These are phyloP conservation scores for Antheraea pernyi DNA, from an alignment of 1,140 invertebrate genomes.

Conservation along the genomic window DNA sequence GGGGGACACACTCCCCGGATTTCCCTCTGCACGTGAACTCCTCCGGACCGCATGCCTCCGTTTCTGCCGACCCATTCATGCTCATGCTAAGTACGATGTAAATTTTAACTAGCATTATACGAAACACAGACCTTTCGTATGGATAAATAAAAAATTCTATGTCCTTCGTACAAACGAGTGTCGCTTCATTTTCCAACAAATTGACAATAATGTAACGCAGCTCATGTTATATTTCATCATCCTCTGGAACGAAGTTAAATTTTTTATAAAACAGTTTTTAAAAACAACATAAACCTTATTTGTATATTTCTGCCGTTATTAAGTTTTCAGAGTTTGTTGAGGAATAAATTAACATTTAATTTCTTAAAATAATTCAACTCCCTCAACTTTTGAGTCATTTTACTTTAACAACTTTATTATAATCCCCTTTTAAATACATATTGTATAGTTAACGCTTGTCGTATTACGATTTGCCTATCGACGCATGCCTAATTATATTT, in stretches of 20 bases:
- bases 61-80: slow-evolving; percentile 81
- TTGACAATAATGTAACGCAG: not conserved
- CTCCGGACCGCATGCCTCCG: slow-evolving; percentile 89
- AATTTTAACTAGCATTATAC: slow-evolving; percentile 11
- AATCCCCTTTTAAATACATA: not conserved
- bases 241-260: not conserved
- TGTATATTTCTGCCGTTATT: not conserved
- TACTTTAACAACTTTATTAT: not conserved
- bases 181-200: not conserved
- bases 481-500: not conserved
- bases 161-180: not conserved
- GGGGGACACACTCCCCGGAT: slow-evolving; percentile 91
- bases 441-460: too few relatives aligned
- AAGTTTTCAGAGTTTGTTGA: not conserved
- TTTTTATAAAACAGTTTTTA: not conserved
- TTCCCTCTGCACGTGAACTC: slow-evolving; percentile 91
- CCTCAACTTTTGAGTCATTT: not conserved
- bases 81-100: slow-evolving; percentile 62
- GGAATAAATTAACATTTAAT: not conserved
- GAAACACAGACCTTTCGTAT: not conserved
- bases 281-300: not conserved
- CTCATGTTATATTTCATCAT: too few relatives aligned
- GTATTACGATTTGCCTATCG: too few relatives aligned
- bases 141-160: not conserved
- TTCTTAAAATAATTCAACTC: not conserved